A percentile compares a stretch with the other conserved stretches of the same genome.
phyloP scores from a whole-genome alignment of 2,888 invertebrate genomes.

The Dermolepida albohirtum region DNA sequence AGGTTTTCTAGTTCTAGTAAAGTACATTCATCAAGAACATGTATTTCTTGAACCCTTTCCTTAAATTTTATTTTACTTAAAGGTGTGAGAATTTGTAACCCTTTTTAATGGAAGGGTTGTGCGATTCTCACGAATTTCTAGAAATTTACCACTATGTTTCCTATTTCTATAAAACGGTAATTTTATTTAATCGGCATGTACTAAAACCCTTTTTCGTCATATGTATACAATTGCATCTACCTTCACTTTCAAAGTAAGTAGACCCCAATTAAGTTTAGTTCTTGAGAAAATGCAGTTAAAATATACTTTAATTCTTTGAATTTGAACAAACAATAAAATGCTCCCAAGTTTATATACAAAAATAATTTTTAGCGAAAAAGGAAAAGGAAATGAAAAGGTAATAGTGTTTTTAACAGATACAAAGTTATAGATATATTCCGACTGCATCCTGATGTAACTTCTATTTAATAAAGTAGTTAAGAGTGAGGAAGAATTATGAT shows the following conservation, averaged over 20 bases:
- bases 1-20: background rate
- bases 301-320: no score
- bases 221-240: slow-evolving; percentile 2
- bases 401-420: no score
- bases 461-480: no score
- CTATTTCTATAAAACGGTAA: background rate
- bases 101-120: slow-evolving; percentile 3
- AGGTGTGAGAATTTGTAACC: slow-evolving; percentile 25
- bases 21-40: slow-evolving; percentile 6
- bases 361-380: no score
- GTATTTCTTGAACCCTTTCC: slow-evolving; percentile 22
- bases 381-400: no score
- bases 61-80: slow-evolving; percentile 15
- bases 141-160: background rate
- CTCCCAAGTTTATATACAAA: no score
- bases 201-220: slow-evolving; percentile 1
- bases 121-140: slow-evolving; percentile 23
- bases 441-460: no score
- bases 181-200: slow-evolving; percentile 3
- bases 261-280: no score
- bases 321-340: no score
- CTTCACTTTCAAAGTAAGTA: background rate
- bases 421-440: no score
- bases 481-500: no score
- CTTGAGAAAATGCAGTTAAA: no score